Base-by-base conservation (phyloP, 2,113 vertebrate species). In the Pelvicachromis taeniatus region DNA sequence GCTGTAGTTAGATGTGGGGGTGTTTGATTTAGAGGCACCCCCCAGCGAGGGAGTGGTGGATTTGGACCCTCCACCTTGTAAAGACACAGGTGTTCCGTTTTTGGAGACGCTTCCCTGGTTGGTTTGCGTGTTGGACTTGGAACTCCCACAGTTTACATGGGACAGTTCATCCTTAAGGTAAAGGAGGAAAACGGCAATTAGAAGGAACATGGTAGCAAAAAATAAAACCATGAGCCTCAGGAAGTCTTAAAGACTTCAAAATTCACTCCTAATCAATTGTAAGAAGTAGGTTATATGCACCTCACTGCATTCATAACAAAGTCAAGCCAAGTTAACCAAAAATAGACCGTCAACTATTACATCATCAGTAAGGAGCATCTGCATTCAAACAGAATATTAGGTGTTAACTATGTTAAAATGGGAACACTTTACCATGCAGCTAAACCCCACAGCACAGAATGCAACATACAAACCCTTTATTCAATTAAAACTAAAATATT, bases 131-230 rank as follows among this genome's bases (percentile, higher is more conserved):
- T 68, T 38, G 42, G 89, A 56, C 56, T 65, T 94, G 83, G 97
- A 96, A 75, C 95, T 95, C 80, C 94, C 85, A 38, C 94, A 96
- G 93, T 95, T 96, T 19, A 92, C 86, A 52, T 95, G 95, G 78
- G 97, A 96, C 83, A 99, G 93, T 88, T 99, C 99, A 97, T 99
- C 99, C 99, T 99, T 88, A 14, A 85, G 79, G 80, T 75, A 21
- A 58, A 73, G 2, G 56, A 50, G 23, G 26, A 17, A 19, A 9
- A 17, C 6, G 4, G 42, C 11, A 38, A 14, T 31, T 12, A 38
- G 65, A 45, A 29, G 2, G 63, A 5, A 7, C 2, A 19, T 3
- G 29, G n/a, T 65, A 45, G 48, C 2, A 48, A 65, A 40, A 73
- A 3, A 8, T 31, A 50, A 75, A 75, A 9, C 68, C 26, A 1